These are phyloP conservation scores for Diadegma fenestrale DNA, from an alignment of 2,888 invertebrate genomes.

Conservation along the genomic window DNA sequence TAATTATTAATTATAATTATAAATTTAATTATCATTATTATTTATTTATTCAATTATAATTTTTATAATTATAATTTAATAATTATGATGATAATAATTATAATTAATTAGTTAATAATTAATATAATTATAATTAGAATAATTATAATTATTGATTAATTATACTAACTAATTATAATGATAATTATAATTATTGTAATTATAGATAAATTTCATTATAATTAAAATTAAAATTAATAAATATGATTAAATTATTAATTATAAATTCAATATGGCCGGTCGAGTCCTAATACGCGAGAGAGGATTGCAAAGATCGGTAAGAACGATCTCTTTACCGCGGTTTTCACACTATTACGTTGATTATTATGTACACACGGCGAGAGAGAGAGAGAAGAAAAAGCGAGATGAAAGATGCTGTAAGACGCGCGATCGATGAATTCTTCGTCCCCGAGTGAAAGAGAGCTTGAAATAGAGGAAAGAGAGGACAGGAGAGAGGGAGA, in stretches of 20 bases:
- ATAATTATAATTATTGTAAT: too few species aligned
- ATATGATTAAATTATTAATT: constrained; percentile 49
- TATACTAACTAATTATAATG: too few species aligned
- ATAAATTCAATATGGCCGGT: constrained; percentile 12
- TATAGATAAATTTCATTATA: too few species aligned
- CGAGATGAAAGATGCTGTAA: constrained; percentile 47
- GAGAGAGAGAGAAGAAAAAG: neutral
- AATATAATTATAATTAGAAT: too few species aligned
- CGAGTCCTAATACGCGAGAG: constrained; percentile 8
- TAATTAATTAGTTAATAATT: too few species aligned
- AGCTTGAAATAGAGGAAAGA: constrained; percentile 10
- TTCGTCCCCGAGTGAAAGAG: constrained; percentile 52
- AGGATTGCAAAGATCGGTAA: constrained; percentile 11
- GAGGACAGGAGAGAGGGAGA: constrained; percentile 57
- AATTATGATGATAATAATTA: too few species aligned
- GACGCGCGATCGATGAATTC: constrained; percentile 28
- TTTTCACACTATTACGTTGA: constrained; percentile 24
- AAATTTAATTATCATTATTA: too few species aligned
- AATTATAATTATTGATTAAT: too few species aligned
- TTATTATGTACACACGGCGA: constrained; percentile 5
- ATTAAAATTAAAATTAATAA: too few species aligned
- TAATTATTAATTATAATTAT: neutral
- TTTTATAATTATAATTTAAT: too few species aligned
- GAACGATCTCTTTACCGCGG: constrained; percentile 20
- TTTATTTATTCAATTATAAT: too few species aligned